Evolutionary conservation across 2,113 vertebrate genomes (phyloP), one percentile per base, ranked within the genome.

Genomic region (Hippopotamus amphibius): DNA sequence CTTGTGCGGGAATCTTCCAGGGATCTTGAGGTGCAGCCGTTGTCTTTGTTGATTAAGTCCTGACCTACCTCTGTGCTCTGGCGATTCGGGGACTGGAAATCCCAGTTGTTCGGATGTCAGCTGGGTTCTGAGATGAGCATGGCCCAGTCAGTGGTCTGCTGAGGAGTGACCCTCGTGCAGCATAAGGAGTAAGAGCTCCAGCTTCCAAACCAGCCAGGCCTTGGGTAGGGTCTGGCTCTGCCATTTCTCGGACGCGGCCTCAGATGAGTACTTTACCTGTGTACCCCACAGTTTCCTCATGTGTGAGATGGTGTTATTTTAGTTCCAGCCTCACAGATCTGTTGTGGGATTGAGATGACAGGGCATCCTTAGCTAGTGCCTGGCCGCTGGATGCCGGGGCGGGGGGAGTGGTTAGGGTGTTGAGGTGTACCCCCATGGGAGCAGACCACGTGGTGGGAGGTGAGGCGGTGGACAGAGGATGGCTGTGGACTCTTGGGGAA

Each of bases 21-120:
- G 65, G 28, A 91, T 69, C 15, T 61, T 19, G 1, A 46, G 24
- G 15, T 26, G n/a, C 30, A 12, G 41, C 82, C 3, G 0, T 19
- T 14, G 1, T 41, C 37, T 55, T 89, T 7, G 16, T 69, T 14
- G 28, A 26, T 43, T 10, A 74, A 46, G 55, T 68, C n/a, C 55
- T 85, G 37, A 21, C 46, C 4, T 2, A n/a, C 30, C 0, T 1
- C 50, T 63, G 26, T 59, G 55, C 37, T 26, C 5, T 71, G 41
- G 12, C 24, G n/a, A 14, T 66, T 74, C 26, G 76, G 79, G 94
- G n/a, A 85, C 46, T 41, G 1, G 16, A 57, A 59, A 12, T 55
- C 21, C 26, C 6, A 48, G 1, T 16, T 2, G 6, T 9, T 68
- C 1, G 9, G 43, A 80, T 1, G 1, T 33, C 50, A 30, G 30